These are phyloP conservation scores for Trichomycterus rosablanca DNA, from an alignment of 2,113 vertebrate genomes.

Conservation along the genomic window DNA sequence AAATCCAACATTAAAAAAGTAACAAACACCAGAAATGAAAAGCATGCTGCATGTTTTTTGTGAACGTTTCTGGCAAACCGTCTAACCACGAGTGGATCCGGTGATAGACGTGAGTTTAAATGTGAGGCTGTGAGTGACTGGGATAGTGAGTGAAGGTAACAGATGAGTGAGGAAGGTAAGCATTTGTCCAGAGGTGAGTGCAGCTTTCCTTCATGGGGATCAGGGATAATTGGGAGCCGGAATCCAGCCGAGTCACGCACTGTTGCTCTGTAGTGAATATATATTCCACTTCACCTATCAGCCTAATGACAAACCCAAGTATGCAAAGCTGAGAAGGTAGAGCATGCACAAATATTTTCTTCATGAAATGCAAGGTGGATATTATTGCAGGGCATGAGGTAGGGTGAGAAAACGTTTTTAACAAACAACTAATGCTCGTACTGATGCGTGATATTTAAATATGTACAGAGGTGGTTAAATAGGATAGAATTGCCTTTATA, in stretches of 20 bases:
- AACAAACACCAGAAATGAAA: too few species aligned
- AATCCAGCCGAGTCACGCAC: conserved; percentile 44
- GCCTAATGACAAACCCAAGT: conserved; percentile 45
- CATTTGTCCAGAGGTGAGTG: conserved; percentile 46
- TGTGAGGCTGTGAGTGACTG: conserved; percentile 29
- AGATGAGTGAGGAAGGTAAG: conserved; percentile 36
- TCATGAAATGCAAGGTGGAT: too few species aligned
- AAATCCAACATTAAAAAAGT: too few species aligned
- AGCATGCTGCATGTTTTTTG: too few species aligned
- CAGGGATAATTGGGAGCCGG: conserved; percentile 61
- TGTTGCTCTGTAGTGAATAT: conserved; percentile 27
- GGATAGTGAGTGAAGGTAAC: conserved; percentile 11
- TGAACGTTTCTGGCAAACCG: too few species aligned
- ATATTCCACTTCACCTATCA: conserved; percentile 27
- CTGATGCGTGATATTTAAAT: too few species aligned
- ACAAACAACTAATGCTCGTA: neutral
- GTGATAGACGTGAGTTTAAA: too few species aligned
- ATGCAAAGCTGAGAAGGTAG: conserved; percentile 1
- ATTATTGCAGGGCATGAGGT: neutral
- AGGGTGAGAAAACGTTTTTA: neutral
- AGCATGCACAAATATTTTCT: neutral
- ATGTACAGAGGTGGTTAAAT: too few species aligned
- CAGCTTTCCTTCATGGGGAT: conserved; percentile 45
- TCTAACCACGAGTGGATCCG: too few species aligned
- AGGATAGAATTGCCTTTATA: too few species aligned